Conservation (phyloP, 2,888 invertebrate species). For the Scrobipalpa costella region DNA sequence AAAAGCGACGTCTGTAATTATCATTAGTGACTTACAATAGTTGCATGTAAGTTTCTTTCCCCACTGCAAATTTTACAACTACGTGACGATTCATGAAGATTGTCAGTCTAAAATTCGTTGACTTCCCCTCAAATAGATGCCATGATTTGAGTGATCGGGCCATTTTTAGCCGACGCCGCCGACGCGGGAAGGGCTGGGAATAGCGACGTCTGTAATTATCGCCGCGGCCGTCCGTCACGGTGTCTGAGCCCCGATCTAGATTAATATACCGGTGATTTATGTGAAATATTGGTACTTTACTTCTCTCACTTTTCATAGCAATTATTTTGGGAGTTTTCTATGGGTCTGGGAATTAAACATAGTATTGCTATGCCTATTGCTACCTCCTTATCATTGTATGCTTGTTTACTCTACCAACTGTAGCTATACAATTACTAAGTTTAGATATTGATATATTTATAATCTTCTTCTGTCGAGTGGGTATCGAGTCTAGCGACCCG, state of each 20-base stretch:
- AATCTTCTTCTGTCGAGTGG: too few species aligned
- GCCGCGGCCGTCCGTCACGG: conserved; percentile 58
- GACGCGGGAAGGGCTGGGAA: conserved; percentile 36
- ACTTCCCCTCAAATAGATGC: conserved; percentile 1
- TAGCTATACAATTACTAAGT: too few species aligned
- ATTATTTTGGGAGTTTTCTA: background rate
- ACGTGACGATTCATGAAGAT: background rate
- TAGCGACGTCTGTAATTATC: conserved; percentile 60
- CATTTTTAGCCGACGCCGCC: conserved; percentile 64
- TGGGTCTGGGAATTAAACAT: background rate
- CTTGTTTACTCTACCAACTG: too few species aligned
- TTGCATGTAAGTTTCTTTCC: too few species aligned
- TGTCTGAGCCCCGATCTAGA: conserved; percentile 45
- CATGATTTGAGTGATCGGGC: conserved; percentile 74
- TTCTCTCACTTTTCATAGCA: conserved; percentile 2
- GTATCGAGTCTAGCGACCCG: too few species aligned
- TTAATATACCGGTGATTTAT: conserved; percentile 61
- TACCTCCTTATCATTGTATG: background rate
- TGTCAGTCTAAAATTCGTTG: background rate
- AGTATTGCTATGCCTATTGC: background rate
- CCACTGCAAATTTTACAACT: too few species aligned
- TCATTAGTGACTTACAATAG: too few species aligned
- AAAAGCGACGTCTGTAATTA: too few species aligned
- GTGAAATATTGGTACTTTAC: background rate
- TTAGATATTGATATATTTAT: too few species aligned